Evolutionary conservation across 2,888 invertebrate species (phyloP), one percentile per base, ranked within the genome.

Genomic region (Drosophila mercatorum): DNA sequence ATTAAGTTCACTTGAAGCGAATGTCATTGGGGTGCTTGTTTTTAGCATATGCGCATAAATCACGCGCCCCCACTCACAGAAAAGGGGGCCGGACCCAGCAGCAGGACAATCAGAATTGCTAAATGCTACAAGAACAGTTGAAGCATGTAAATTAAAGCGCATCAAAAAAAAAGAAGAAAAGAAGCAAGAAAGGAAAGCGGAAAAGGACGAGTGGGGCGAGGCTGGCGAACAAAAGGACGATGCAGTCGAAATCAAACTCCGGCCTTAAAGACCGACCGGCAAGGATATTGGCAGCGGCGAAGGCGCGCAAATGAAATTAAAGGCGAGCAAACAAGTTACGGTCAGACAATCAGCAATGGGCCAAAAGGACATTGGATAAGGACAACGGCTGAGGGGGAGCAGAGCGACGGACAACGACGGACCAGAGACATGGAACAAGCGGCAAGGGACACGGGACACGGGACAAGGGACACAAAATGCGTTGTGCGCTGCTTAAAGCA

Each of bases 311-410:
- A 90, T 90, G 88, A 91, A 91, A 91, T 90, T 90, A 91, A 90
- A 90, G 90, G 86, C 90, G 90, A 89, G 89, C 89, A 90, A 91
- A 90, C 90, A 91, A 91, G 90, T 91, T 86, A 86, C 86, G 86
- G 86, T 88, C 86, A 86, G 85, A 85, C 89, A 85, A 89, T 87
- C 84, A 85, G 87, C 75, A 83, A 59, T 70, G 78, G 81, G 73
- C 78, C 73, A 90, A 89, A 83, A 84, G 81, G 81, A 83, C 88
- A 78, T 78, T 76, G 75, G 75, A 78, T 80, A 80, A 78, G 83
- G 80, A 81, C 77, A 81, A 78, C 72, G 77, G 74, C 72, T 63
- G 68, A 26, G 46, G 60, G 65, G 60, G 65, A 59, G 70, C 38
- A 67, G 71, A 70, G 36, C 52, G 65, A 0, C 51, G 12, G 22